These are phyloP conservation scores for Ptilorrhoa leucosticta DNA, from an alignment of 2,113 vertebrate species.

Conservation along the genomic window DNA sequence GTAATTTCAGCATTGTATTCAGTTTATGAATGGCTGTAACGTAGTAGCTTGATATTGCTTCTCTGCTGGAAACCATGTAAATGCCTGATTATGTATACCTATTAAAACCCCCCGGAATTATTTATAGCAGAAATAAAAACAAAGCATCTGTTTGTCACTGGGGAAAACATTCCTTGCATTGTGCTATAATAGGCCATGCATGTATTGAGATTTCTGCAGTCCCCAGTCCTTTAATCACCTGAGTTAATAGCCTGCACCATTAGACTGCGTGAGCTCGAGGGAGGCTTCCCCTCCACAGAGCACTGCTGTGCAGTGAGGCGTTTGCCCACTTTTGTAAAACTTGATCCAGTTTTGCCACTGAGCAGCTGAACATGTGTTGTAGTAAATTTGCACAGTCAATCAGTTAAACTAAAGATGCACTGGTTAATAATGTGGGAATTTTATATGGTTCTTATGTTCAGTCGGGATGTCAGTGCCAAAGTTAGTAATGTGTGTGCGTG, in stretches of 20 bases:
- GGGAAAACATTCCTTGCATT: neutral
- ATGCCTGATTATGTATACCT: conserved; percentile 62
- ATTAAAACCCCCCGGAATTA: neutral
- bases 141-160: conserved; percentile 25
- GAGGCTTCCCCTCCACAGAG: neutral
- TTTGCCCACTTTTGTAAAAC: neutral
- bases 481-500: neutral
- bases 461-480: neutral
- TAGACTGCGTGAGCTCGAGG: neutral
- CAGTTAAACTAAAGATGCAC: neutral
- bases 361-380: neutral
- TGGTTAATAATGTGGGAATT: conserved; percentile 48
- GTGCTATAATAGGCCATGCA: neutral
- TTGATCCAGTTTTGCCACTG: neutral
- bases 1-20: conserved; percentile 10
- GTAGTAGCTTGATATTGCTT: conserved; percentile 60
- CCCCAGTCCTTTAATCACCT: conserved; percentile 19
- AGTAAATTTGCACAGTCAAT: neutral
- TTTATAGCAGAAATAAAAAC: conserved; percentile 63
- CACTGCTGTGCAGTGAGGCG: neutral
- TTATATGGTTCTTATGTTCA: neutral
- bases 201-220: neutral
- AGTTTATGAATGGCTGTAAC: conserved; percentile 48
- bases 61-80: conserved; percentile 62
- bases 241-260: conserved; percentile 18